phyloP scores from a whole-genome alignment of 1,140 invertebrate genomes.

The Procambarus virginalis region DNA sequence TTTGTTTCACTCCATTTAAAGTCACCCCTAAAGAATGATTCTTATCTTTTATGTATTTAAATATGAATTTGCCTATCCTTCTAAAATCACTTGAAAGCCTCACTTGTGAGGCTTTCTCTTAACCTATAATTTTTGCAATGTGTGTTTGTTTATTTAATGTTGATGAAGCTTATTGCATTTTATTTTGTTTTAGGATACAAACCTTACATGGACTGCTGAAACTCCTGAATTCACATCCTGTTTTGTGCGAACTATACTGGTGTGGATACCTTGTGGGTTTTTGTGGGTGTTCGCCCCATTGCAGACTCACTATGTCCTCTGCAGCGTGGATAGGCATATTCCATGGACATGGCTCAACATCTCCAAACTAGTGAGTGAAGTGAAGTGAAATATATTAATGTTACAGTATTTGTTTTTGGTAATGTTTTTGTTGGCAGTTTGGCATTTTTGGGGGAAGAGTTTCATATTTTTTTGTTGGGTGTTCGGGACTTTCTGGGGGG shows the following conservation, averaged over 20 bases:
- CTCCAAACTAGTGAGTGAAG: constrained; percentile 82
- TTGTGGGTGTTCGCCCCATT: constrained; percentile 85
- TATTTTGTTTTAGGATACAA: constrained; percentile 78
- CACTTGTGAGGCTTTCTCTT: background rate
- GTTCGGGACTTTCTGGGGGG: too few relatives aligned
- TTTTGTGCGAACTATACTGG: constrained; percentile 89
- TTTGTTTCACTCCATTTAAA: too few relatives aligned
- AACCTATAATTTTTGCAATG: too few relatives aligned
- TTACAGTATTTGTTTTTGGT: background rate
- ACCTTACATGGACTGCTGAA: constrained; percentile 87
- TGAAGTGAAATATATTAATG: background rate
- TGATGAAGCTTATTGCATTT: background rate
- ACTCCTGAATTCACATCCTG: constrained; percentile 89
- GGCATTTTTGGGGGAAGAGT: too few relatives aligned
- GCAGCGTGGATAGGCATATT: constrained; percentile 85
- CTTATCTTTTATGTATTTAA: too few relatives aligned
- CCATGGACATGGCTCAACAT: constrained; percentile 87
- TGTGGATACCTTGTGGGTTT: constrained; percentile 90
- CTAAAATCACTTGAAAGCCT: too few relatives aligned
- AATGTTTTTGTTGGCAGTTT: too few relatives aligned
- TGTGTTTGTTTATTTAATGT: too few relatives aligned
- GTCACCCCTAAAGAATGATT: too few relatives aligned
- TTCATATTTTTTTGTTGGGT: too few relatives aligned
- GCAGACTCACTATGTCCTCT: constrained; percentile 85
- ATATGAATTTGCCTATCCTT: too few relatives aligned